These are phyloP conservation scores for Cenopis cana DNA, from an alignment of 2,888 invertebrate species.

Conservation along the genomic window DNA sequence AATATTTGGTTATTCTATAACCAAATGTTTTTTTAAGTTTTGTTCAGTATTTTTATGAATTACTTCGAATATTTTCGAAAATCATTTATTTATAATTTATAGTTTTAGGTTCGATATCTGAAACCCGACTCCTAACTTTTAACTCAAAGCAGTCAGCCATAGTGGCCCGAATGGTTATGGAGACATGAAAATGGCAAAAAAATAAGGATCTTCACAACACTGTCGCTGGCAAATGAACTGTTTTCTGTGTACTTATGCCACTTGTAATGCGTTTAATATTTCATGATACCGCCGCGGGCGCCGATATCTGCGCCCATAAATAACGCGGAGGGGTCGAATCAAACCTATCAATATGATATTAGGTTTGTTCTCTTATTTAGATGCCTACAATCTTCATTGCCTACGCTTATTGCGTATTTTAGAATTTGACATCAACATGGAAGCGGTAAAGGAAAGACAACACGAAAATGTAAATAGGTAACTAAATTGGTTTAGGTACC, in stretches of 20 bases:
- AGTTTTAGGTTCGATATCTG: too few relatives aligned
- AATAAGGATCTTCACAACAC: neutral
- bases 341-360: slow-evolving; percentile 83
- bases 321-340: slow-evolving; percentile 75
- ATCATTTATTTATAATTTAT: too few relatives aligned
- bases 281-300: slow-evolving; percentile 80
- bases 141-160: neutral
- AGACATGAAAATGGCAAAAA: neutral
- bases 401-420: slow-evolving; percentile 29
- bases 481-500: too few relatives aligned
- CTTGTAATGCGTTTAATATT: slow-evolving; percentile 85
- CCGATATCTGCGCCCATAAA: slow-evolving; percentile 82
- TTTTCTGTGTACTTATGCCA: slow-evolving; percentile 81
- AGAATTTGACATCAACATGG: slow-evolving; percentile 3
- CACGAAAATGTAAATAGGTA: neutral
- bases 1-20: too few relatives aligned
- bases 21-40: too few relatives aligned
- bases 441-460: slow-evolving; percentile 7
- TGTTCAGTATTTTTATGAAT: too few relatives aligned
- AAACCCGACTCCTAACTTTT: neutral
- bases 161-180: neutral
- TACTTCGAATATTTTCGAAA: too few relatives aligned
- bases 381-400: too few relatives aligned
- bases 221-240: slow-evolving; percentile 64
- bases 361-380: slow-evolving; percentile 65